Percentiles rank a stretch among this genome's conserved stretches.
phyloP scores from a whole-genome alignment of 2,113 vertebrate species.

The Zootoca vivipara region DNA sequence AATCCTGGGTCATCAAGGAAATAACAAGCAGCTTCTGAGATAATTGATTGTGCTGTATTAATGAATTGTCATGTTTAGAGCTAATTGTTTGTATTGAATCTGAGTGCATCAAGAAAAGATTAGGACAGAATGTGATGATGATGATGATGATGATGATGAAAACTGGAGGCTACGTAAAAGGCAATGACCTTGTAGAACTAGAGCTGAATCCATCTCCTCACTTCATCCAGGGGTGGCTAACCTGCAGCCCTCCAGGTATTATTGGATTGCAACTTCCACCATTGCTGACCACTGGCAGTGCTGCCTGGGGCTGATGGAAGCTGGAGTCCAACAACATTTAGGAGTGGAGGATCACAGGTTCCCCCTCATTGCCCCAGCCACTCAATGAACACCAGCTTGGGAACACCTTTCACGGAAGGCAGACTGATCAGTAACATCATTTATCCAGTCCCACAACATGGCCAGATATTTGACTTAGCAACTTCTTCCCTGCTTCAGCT shows the following conservation, averaged over 20 bases:
- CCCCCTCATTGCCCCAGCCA: too few species aligned
- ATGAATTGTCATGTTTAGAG: not conserved
- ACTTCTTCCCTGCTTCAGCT: not conserved
- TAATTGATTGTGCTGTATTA: not conserved
- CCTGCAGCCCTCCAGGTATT: too few species aligned
- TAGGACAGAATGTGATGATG: not conserved
- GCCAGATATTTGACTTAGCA: not conserved
- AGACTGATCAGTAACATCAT: not conserved
- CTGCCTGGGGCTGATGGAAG: too few species aligned
- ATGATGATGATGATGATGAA: not conserved
- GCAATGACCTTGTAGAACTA: not conserved
- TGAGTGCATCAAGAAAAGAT: not conserved
- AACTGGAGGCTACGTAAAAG: not conserved
- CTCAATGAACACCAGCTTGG: not conserved
- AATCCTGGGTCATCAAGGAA: not conserved
- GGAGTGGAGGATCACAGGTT: too few species aligned
- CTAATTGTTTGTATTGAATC: not conserved
- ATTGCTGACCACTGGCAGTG: too few species aligned
- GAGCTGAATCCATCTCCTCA: not conserved
- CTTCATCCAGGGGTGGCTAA: not conserved
- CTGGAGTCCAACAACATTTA: too few species aligned
- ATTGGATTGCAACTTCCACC: too few species aligned
- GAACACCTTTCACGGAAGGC: not conserved
- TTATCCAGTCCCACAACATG: not conserved
- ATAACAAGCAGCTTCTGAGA: not conserved